A percentile compares a stretch with the other conserved stretches of the same genome.
These are phyloP conservation scores for Scaeva pyrastri DNA, from an alignment of 2,888 invertebrate species.

Conservation along the genomic window DNA sequence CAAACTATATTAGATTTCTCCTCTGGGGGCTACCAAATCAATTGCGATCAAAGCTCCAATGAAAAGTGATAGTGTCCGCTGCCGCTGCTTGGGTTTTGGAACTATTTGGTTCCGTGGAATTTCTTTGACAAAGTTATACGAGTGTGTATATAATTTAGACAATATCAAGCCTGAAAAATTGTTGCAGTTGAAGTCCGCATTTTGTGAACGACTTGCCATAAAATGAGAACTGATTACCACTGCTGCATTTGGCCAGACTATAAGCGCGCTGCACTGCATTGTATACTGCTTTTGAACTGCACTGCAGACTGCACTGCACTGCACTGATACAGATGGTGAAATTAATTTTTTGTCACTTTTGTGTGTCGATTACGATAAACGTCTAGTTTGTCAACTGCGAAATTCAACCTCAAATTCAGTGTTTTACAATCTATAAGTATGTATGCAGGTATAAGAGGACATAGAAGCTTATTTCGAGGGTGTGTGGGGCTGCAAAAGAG, in stretches of 20 bases:
- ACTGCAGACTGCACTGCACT: background rate
- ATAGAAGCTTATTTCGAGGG: background rate
- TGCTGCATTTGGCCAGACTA: conserved; percentile 43
- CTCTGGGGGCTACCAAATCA: conserved; percentile 72
- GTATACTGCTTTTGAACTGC: background rate
- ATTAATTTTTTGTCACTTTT: conserved; percentile 84
- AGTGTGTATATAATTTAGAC: background rate
- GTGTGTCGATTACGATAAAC: conserved; percentile 70
- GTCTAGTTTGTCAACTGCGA: conserved; percentile 35
- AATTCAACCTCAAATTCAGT: conserved; percentile 7
- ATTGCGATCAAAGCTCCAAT: conserved; percentile 41
- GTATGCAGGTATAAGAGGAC: too few relatives aligned
- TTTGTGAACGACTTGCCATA: conserved; percentile 54
- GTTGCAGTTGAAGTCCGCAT: conserved; percentile 20
- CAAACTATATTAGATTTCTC: conserved; percentile 57
- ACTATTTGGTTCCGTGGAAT: conserved; percentile 52
- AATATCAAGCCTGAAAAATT: conserved; percentile 23
- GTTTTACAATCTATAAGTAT: background rate
- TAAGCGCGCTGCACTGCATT: background rate
- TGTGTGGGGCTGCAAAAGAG: background rate
- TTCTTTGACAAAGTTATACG: conserved; percentile 17
- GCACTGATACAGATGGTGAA: conserved; percentile 78
- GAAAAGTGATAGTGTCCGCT: conserved; percentile 72
- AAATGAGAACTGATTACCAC: conserved; percentile 72
- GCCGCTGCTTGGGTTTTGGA: background rate